Base-by-base conservation (phyloP, 2,797 vertebrate genomes). In the Acestrorhynchus altus region DNA sequence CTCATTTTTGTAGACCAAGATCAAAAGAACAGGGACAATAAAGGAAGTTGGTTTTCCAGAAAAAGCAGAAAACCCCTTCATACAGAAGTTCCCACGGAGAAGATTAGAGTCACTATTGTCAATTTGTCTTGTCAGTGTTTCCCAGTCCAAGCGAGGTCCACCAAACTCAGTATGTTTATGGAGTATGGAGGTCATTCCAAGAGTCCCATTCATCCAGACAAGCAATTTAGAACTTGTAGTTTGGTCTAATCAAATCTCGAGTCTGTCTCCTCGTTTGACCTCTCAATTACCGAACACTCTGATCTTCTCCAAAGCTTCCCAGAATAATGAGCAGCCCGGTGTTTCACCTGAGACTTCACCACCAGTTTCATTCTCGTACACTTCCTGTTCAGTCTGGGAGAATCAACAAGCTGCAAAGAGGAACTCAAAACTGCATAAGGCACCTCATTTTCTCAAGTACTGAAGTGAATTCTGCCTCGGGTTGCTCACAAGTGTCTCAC, bases 351-450 rank as follows among this genome's bases (percentile, higher is more conserved):
- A 49, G 44, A 52, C 10, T 51, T 70, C 35, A 42, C 46, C 69
- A 51, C 44, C 28, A 66, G 56, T 44, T 79, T 68, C 39, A 44
- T 57, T 66, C 42, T 78, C 28, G 39, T 49, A 35, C 16, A 72
- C 63, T 64, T 83, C 68, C 81, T n/a, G n/a, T n/a, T 63, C 31
- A 68, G 12, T 79, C 60, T 83, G 11, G 46, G 31, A 61, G 22
- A 16, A 44, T 47, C 42, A 5, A 15, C 18, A 15, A 8, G 61
- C 22, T 5, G 28, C 39, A 64, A 77, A 71, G 47, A 56, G 67
- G 75, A 77, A 77, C 66, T 44, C 1, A 16, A 56, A 31, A 54
- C 26, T 8, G 24, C 24, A n/a, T 44, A 6, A 71, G 15, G 52
- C 57, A 9, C 15, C 1, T 10, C 22, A 26, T 6, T 26, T 60